Percentiles rank a stretch among this genome's conserved stretches.
Conservation (phyloP, 1,140 invertebrate species). For the Littorina saxatilis region DNA sequence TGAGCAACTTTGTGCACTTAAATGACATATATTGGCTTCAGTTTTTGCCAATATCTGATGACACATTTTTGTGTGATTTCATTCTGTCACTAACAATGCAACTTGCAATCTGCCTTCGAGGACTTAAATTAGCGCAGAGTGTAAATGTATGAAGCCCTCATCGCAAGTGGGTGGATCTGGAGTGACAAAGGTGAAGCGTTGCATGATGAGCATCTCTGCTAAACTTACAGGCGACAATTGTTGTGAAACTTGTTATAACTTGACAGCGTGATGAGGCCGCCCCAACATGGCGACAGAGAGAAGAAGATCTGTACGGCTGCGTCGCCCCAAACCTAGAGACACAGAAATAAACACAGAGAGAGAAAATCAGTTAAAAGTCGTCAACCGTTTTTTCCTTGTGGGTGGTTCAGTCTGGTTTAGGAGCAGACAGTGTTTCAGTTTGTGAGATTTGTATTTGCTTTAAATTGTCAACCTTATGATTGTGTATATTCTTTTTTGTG, state of each 20-base stretch:
- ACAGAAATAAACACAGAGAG: not conserved
- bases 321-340: constrained; percentile 89
- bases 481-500: too few relatives aligned
- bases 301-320: constrained; percentile 95
- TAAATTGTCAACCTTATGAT: too few relatives aligned
- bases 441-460: too few relatives aligned
- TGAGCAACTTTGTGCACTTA: too few relatives aligned
- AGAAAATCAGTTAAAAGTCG: not conserved
- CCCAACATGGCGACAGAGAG: constrained; percentile 93
- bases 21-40: too few relatives aligned
- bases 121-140: not conserved
- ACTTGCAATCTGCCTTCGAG: too few relatives aligned
- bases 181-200: not conserved
- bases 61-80: too few relatives aligned
- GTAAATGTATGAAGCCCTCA: not conserved
- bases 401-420: too few relatives aligned
- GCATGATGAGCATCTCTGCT: not conserved
- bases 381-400: too few relatives aligned
- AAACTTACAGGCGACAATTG: constrained; percentile 83
- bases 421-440: too few relatives aligned
- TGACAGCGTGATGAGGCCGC: constrained; percentile 94
- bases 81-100: too few relatives aligned
- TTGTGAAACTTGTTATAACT: constrained; percentile 95
- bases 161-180: not conserved
- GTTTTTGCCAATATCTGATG: too few relatives aligned